Conservation (phyloP, 2,888 invertebrate genomes). For the Drosophila rellima region DNA sequence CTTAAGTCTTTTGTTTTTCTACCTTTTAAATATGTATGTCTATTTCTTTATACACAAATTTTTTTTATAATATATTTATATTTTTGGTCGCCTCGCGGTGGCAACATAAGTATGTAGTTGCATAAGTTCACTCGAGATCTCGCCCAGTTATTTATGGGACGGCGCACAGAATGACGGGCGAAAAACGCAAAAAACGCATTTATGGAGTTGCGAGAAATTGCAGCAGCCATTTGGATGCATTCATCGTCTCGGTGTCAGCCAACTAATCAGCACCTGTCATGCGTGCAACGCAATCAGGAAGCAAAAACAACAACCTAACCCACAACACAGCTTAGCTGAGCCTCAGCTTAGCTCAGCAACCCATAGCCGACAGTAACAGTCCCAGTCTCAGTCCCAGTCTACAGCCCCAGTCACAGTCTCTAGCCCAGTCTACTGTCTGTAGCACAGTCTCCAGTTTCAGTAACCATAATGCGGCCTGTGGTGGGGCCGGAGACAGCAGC, state of each 20-base stretch:
- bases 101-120: conserved; percentile 18
- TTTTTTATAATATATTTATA: conserved; percentile 4
- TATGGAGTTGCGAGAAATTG: conserved; percentile 44
- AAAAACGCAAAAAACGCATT: conserved; percentile 29
- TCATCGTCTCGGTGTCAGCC: conserved; percentile 56
- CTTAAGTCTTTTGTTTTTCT: conserved; percentile 70
- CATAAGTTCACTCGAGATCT: conserved; percentile 38
- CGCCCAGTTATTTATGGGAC: conserved; percentile 62
- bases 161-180: conserved; percentile 51
- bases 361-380: conserved; percentile 15
- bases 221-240: conserved; percentile 50
- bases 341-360: conserved; percentile 8
- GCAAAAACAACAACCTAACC: conserved; percentile 55
- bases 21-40: conserved; percentile 1
- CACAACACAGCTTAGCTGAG: conserved; percentile 17
- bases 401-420: conserved; percentile 1
- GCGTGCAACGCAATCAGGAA: conserved; percentile 75
- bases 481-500: conserved; percentile 13
- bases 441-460: conserved; percentile 20
- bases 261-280: conserved; percentile 78
- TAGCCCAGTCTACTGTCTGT: neutral
- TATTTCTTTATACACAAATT: neutral
- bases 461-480: conserved; percentile 47
- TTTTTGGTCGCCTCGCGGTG: conserved; percentile 14
- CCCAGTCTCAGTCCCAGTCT: conserved; percentile 6